Percentiles rank a stretch among this genome's conserved stretches.
These are phyloP conservation scores for Pantherophis alleghaniensis DNA, from an alignment of 2,797 vertebrate genomes.

Conservation along the genomic window DNA sequence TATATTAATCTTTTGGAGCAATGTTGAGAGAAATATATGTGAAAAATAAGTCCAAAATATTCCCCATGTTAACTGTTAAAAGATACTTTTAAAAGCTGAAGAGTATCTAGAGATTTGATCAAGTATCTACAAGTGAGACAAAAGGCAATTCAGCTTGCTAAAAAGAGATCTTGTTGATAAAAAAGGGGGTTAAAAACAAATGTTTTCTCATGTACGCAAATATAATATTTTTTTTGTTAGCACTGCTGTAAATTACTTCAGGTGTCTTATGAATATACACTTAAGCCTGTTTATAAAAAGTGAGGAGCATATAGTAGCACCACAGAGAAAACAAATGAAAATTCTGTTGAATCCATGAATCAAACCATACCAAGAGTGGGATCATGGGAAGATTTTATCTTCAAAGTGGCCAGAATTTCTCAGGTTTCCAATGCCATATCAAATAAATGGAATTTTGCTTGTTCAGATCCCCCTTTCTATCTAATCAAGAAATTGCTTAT, in stretches of 20 bases:
- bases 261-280: not conserved
- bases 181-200: not conserved
- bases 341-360: not conserved
- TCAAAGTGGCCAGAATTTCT: not conserved
- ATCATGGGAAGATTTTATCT: not conserved
- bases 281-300: not conserved
- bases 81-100: not conserved
- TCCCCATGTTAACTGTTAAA: not conserved
- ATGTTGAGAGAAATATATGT: not conserved
- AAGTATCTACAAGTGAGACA: not conserved
- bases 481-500: conserved; percentile 23
- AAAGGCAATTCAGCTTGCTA: not conserved
- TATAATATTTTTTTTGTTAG: not conserved
- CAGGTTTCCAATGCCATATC: not conserved
- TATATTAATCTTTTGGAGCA: not conserved
- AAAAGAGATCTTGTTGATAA: not conserved
- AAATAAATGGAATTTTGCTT: not conserved
- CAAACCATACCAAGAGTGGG: not conserved
- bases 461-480: conserved; percentile 9
- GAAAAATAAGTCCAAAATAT: not conserved
- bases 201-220: not conserved
- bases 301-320: not conserved
- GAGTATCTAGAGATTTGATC: not conserved
- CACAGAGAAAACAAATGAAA: not conserved
- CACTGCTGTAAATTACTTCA: not conserved